Evolutionary conservation across 2,888 invertebrate genomes (phyloP).

Genomic region (Serrognathus titanus): DNA sequence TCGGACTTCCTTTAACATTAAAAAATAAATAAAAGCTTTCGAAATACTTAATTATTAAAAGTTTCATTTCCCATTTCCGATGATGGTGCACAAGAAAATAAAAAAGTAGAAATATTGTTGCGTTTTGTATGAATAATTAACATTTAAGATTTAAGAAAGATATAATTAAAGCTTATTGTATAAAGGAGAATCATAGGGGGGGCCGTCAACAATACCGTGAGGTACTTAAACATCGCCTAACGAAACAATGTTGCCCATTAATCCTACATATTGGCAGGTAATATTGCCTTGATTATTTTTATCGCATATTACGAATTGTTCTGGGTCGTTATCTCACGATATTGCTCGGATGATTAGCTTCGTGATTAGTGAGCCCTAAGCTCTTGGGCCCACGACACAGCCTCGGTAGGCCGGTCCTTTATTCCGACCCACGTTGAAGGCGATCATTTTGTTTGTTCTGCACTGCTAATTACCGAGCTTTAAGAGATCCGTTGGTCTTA

Average conservation of each 20-base stretch:
- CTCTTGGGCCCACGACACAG: constrained; percentile 4
- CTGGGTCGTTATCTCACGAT: constrained; percentile 23
- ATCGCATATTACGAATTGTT: constrained; percentile 44
- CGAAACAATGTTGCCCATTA: constrained; percentile 46
- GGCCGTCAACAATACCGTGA: constrained; percentile 28
- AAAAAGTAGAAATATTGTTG: too few species aligned
- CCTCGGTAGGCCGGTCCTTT: too few species aligned
- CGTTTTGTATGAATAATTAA: too few species aligned
- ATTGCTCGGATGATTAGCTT: constrained; percentile 23
- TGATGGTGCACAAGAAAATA: too few species aligned
- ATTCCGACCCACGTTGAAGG: constrained; percentile 5
- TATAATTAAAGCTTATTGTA: too few species aligned
- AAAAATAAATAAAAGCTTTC: too few species aligned
- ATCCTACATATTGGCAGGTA: constrained; percentile 50
- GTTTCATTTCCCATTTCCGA: too few species aligned
- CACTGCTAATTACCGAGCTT: constrained; percentile 43
- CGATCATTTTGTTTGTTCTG: constrained; percentile 36
- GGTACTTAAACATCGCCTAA: constrained; percentile 34
- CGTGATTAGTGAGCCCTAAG: constrained; percentile 29
- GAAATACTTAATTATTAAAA: too few species aligned
- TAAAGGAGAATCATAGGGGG: constrained; percentile 7
- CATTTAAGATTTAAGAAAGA: too few species aligned
- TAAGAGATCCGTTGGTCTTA: constrained; percentile 38
- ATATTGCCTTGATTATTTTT: constrained; percentile 46
- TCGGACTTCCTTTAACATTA: too few species aligned